Evolutionary conservation across 2,113 vertebrate species (phyloP).

Genomic region (Mystacornis crossleyi): DNA sequence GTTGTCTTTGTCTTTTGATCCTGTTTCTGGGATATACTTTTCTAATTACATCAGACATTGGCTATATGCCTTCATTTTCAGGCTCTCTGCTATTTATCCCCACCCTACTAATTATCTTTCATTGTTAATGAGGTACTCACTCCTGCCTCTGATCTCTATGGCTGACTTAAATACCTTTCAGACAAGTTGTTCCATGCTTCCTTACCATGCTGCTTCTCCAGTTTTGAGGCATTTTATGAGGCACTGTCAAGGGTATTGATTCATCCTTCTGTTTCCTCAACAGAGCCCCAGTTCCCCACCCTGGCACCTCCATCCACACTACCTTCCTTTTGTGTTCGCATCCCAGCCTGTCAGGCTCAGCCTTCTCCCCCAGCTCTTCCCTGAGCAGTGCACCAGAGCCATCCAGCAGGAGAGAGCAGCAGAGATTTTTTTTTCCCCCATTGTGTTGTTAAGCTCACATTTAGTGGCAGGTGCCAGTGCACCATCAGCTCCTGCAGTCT

Average conservation of each 20-base stretch:
- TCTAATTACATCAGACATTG: not conserved
- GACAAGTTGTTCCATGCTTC: not conserved
- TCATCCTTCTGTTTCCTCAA: not conserved
- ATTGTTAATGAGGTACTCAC: not conserved
- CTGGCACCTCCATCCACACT: not conserved
- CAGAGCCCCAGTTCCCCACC: not conserved
- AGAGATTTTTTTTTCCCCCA: rapidly evolving
- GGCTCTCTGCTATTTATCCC: not conserved
- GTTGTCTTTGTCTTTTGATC: not conserved
- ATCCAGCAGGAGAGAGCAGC: not conserved
- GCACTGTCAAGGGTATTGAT: rapidly evolving
- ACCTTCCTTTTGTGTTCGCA: not conserved
- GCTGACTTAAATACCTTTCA: not conserved
- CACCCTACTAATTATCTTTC: not conserved
- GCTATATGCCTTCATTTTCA: not conserved
- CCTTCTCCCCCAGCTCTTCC: not conserved
- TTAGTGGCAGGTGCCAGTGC: not conserved
- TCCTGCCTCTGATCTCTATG: not conserved
- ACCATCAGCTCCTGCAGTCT: not conserved
- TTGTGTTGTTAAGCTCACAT: not conserved
- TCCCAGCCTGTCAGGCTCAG: not conserved
- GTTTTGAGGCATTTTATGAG: not conserved
- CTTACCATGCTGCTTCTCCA: not conserved
- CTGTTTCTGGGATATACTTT: not conserved
- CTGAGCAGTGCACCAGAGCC: no score